Evolutionary conservation across 2,797 vertebrate genomes (phyloP), one percentile per base, ranked within the genome.

Genomic region (Adelosebastes latens): DNA sequence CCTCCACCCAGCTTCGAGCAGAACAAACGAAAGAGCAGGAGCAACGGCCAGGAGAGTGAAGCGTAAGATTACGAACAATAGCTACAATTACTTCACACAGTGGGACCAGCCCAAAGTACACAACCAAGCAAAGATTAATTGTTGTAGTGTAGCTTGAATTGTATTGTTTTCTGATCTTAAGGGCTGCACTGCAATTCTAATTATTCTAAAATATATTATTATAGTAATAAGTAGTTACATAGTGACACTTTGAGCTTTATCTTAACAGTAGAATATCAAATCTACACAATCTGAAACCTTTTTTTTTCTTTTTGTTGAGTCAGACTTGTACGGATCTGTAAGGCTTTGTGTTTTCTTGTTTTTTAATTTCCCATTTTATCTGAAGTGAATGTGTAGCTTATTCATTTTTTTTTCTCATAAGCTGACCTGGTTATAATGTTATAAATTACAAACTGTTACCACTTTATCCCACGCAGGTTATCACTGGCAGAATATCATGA

Each of bases 401-500:
- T 25, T 36, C 3, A 1, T 27, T 46, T 68, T 55, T 29, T 56
- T 29, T n/a, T 8, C 6, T 65, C 42, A 65, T 11, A 36, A 14
- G n/a, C 49, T 36, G 20, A 49, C 52, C 20, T 53, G 14, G 9
- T 60, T 49, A 20, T 31, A 52, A 32, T 71, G 25, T 29, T 20
- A 9, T 36, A 31, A 24, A 32, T 59, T 59, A 60, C 12, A 27
- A 72, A 53, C 42, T 32, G 55, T 49, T 52, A 2, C 10, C 22
- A 1, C 22, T 78, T 32, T 14, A 4, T 77, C 32, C 4, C 42
- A 18, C 61, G 32, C 89, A 99, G 99, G 93, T 96, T 99, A 96
- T 98, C 98, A 0, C 93, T 99, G 94, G 97, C 99, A 81, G 98
- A 99, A 88, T 99, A 99, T 92, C 98, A 99, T 3, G 98, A 99